A percentile compares a stretch with the other conserved stretches of the same genome.
These are phyloP conservation scores for Conops quadrifasciatus DNA, from an alignment of 2,888 invertebrate species.

Conservation along the genomic window DNA sequence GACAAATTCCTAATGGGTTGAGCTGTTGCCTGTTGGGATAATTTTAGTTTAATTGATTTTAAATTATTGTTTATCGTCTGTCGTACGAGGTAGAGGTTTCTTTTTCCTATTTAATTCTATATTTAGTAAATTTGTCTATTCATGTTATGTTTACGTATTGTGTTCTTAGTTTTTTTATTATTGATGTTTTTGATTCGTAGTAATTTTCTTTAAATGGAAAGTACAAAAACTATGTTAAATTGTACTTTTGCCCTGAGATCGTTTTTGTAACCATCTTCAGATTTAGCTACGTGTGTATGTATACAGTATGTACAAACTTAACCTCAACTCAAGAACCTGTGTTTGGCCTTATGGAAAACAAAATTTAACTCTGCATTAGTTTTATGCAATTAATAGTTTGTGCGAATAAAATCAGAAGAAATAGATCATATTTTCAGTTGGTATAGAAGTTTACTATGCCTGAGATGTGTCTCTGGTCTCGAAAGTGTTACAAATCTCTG, in stretches of 20 bases:
- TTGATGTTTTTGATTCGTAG: constrained; percentile 25
- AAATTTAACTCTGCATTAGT: constrained; percentile 10
- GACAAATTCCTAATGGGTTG: not conserved
- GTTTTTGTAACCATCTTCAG: constrained; percentile 46
- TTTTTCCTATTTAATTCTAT: constrained; percentile 22
- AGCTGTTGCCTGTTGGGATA: constrained; percentile 19
- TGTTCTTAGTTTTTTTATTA: constrained; percentile 22
- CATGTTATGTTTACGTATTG: constrained; percentile 26
- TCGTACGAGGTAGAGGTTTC: constrained; percentile 47
- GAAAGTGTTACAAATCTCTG: not conserved
- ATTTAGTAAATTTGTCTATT: constrained; percentile 30
- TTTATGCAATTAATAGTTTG: not conserved
- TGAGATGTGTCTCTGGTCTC: too few species aligned
- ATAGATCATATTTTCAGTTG: constrained; percentile 25
- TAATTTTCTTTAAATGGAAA: constrained; percentile 35
- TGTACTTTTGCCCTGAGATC: constrained; percentile 66
- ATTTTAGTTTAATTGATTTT: constrained; percentile 27
- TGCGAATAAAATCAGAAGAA: not conserved
- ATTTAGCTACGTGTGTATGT: constrained; percentile 39
- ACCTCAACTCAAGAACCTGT: constrained; percentile 11
- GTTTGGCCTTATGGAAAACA: constrained; percentile 23
- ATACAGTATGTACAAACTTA: constrained; percentile 10
- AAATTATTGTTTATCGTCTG: constrained; percentile 41
- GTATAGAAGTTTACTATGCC: constrained; percentile 4
- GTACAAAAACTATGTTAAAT: constrained; percentile 51